Percentiles rank a stretch among this genome's conserved stretches.
Evolutionary conservation across 2,797 vertebrate genomes (phyloP).

Genomic region (Antrozous pallidus): DNA sequence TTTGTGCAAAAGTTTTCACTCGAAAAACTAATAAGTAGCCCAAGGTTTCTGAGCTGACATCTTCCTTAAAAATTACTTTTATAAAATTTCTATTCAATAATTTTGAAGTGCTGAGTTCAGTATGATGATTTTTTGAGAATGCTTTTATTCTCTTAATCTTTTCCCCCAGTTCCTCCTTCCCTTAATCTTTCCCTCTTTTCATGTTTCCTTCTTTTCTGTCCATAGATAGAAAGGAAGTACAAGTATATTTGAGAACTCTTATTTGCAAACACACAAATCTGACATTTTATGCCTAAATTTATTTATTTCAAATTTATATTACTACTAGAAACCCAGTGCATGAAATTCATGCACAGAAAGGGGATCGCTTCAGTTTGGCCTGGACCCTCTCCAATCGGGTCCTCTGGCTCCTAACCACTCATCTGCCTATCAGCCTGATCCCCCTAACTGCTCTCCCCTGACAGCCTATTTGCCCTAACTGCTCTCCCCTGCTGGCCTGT

Average conservation of each 20-base stretch:
- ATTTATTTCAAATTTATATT: conserved; percentile 31
- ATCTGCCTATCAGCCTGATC: too few relatives aligned
- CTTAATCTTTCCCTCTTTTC: neutral
- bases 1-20: conserved; percentile 61
- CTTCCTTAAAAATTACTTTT: conserved; percentile 55
- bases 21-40: conserved; percentile 57
- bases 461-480: too few relatives aligned
- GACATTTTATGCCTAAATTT: neutral
- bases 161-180: neutral
- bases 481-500: too few relatives aligned
- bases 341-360: too few relatives aligned
- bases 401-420: too few relatives aligned
- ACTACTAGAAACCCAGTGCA: too few relatives aligned
- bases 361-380: too few relatives aligned
- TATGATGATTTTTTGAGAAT: conserved; percentile 26
- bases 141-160: neutral
- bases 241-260: neutral
- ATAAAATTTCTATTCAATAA: conserved; percentile 47
- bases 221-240: neutral
- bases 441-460: too few relatives aligned
- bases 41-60: conserved; percentile 39
- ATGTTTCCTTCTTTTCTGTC: neutral
- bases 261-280: neutral
- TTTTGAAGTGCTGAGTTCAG: conserved; percentile 26
- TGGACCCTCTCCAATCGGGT: too few relatives aligned